phyloP scores from a whole-genome alignment of 2,113 vertebrate species.

The Varanus komodoensis region DNA sequence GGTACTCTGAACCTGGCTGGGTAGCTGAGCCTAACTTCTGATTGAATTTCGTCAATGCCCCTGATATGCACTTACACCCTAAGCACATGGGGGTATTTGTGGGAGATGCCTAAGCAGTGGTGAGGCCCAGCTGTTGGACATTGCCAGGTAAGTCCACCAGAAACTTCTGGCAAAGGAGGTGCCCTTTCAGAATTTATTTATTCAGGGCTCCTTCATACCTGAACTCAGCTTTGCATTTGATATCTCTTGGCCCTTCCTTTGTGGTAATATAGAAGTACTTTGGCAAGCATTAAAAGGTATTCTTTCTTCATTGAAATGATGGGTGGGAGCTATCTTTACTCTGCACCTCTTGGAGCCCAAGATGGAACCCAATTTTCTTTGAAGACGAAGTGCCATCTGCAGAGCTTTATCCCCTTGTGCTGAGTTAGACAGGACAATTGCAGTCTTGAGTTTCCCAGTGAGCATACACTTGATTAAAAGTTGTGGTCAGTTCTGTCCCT shows the following conservation, averaged over 20 bases:
- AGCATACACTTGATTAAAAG: background rate
- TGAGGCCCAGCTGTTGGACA: background rate
- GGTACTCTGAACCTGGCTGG: too few relatives aligned
- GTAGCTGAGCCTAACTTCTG: too few relatives aligned
- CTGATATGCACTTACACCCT: background rate
- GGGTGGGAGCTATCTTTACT: too few relatives aligned
- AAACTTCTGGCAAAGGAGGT: background rate
- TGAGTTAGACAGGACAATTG: too few relatives aligned
- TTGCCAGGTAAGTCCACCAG: background rate
- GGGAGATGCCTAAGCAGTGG: background rate
- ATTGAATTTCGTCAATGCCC: background rate
- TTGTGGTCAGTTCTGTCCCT: background rate
- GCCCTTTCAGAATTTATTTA: background rate
- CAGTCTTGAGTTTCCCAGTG: background rate
- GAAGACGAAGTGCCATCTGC: background rate
- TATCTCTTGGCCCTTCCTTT: background rate
- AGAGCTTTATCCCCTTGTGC: too few relatives aligned
- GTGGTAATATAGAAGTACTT: background rate
- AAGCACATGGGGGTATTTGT: background rate
- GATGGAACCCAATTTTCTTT: background rate
- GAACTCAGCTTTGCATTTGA: background rate
- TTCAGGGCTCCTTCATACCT: background rate
- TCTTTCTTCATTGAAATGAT: too few relatives aligned
- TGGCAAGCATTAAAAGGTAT: background rate
- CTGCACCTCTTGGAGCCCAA: background rate